Conservation (phyloP, 2,888 invertebrate species). For the Halictus ligatus region DNA sequence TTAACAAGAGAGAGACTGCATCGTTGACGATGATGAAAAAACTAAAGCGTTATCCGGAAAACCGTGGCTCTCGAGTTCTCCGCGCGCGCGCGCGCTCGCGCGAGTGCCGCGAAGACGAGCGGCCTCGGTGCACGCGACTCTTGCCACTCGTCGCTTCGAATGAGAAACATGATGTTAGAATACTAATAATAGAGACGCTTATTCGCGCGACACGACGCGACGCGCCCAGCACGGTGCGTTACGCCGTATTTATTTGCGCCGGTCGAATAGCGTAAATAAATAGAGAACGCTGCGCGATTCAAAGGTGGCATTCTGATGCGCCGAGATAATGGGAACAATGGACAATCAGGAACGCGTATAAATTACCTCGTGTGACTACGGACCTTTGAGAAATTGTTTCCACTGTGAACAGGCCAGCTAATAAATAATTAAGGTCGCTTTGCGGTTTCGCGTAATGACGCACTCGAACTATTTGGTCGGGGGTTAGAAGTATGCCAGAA, state of each 20-base stretch:
- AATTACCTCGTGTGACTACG: not conserved
- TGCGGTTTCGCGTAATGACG: no score
- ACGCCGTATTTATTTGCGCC: constrained; percentile 39
- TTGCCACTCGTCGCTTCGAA: constrained; percentile 45
- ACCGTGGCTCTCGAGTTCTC: constrained; percentile 4
- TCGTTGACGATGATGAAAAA: constrained; percentile 40
- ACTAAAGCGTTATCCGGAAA: constrained; percentile 54
- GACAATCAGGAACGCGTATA: not conserved
- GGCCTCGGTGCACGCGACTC: constrained; percentile 30
- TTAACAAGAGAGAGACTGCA: constrained; percentile 38
- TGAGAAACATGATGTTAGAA: constrained; percentile 48
- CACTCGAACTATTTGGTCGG: not conserved
- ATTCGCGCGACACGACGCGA: constrained; percentile 36
- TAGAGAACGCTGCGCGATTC: not conserved
- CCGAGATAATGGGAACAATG: not conserved
- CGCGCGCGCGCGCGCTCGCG: not conserved
- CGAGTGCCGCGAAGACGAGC: not conserved
- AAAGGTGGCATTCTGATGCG: not conserved
- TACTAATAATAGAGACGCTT: constrained; percentile 52
- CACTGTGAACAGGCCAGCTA: no score
- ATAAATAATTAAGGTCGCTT: no score
- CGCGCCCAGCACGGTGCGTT: constrained; percentile 26
- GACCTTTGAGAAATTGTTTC: no score
- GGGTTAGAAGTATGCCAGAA: not conserved
- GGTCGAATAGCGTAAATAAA: constrained; percentile 44